phyloP scores from a whole-genome alignment of 2,888 invertebrate genomes.

The Alsophila aescularia region DNA sequence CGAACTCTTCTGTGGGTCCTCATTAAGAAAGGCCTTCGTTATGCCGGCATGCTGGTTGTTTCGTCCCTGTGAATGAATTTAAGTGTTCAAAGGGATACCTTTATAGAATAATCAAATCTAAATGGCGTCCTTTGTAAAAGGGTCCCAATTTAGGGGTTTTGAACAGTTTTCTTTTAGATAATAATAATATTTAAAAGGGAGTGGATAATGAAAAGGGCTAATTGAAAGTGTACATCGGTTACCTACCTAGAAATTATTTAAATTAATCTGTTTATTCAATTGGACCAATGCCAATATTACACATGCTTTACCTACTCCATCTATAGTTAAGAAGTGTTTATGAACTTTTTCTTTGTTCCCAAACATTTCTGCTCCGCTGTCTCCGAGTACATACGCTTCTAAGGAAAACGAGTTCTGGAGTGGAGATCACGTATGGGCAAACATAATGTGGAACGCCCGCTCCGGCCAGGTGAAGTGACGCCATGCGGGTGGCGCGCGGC shows the following conservation, averaged over 20 bases:
- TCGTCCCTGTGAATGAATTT: conserved; percentile 24
- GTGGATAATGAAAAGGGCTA: conserved; percentile 8
- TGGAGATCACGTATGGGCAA: no score
- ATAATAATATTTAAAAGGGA: conserved; percentile 18
- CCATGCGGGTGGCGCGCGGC: no score
- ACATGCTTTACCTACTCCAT: no score
- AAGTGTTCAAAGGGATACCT: conserved; percentile 31
- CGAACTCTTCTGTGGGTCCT: conserved; percentile 36
- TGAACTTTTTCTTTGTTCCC: no score
- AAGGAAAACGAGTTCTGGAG: no score
- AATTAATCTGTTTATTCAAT: not conserved
- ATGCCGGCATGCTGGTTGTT: conserved; percentile 25
- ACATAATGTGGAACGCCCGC: no score
- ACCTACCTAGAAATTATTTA: not conserved
- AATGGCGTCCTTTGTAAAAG: conserved; percentile 24
- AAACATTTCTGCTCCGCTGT: no score
- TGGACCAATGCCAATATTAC: no score
- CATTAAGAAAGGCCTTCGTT: conserved; percentile 40
- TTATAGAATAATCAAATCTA: conserved; percentile 35
- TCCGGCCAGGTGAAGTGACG: no score
- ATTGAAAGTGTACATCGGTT: conserved; percentile 1
- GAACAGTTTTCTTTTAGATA: conserved; percentile 37
- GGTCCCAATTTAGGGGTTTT: conserved; percentile 22
- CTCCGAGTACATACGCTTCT: no score
- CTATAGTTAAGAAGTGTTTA: no score